Conservation (phyloP, 1,140 invertebrate genomes). For the Oscheius sp. region DNA sequence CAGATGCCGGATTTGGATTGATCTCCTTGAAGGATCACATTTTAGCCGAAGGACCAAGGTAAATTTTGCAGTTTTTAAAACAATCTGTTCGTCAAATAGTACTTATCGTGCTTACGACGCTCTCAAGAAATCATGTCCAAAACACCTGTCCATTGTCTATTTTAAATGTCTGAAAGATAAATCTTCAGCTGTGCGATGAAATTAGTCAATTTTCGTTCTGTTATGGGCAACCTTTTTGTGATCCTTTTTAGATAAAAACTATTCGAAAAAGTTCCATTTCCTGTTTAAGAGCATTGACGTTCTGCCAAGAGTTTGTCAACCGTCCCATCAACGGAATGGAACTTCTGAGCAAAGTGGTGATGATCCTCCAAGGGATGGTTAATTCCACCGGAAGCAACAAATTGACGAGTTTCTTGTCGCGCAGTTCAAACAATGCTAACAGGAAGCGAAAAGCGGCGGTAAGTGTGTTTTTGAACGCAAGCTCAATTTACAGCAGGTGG, state of each 20-base stretch:
- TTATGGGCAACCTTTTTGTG: too few species aligned
- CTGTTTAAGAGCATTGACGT: conserved; percentile 15
- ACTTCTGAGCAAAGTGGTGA: conserved; percentile 42
- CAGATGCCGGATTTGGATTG: conserved; percentile 42
- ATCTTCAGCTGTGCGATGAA: too few species aligned
- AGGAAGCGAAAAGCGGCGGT: conserved; percentile 45
- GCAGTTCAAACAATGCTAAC: conserved; percentile 38
- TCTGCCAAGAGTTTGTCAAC: conserved; percentile 38
- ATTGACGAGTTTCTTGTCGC: conserved; percentile 38
- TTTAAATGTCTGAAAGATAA: too few species aligned
- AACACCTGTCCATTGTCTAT: too few species aligned
- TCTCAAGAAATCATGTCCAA: too few species aligned
- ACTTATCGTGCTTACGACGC: too few species aligned
- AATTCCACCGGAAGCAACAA: conserved; percentile 37
- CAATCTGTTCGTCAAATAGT: too few species aligned
- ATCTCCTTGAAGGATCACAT: conserved; percentile 45
- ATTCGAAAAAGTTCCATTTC: too few species aligned
- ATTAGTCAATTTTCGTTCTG: too few species aligned
- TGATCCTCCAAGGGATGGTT: conserved; percentile 46
- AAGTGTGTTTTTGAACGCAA: conserved; percentile 1
- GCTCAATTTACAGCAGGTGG: conserved; percentile 30
- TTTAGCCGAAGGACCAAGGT: conserved; percentile 37
- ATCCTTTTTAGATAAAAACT: too few species aligned
- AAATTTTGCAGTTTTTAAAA: too few species aligned
- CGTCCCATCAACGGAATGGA: conserved; percentile 39